Evolutionary conservation across 2,797 vertebrate genomes (phyloP).

Genomic region (Carcharodon carcharias): DNA sequence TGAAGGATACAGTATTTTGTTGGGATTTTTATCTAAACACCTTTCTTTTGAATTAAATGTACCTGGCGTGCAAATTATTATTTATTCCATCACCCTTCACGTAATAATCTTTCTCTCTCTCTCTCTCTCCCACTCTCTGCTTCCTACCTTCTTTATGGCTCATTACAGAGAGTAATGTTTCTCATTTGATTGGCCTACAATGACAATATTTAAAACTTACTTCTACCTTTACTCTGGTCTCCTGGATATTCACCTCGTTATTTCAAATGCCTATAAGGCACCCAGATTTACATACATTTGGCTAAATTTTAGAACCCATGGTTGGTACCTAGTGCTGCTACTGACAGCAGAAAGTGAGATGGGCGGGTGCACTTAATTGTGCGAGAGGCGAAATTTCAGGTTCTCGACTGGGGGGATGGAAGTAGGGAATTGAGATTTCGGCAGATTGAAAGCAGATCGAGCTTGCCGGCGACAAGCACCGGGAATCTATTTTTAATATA

Average conservation of each 20-base stretch:
- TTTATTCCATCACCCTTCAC: neutral
- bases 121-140: neutral
- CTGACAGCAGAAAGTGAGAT: neutral
- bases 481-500: neutral
- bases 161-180: constrained; percentile 27
- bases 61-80: neutral
- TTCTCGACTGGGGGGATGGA: neutral
- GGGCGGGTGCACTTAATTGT: neutral
- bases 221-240: neutral
- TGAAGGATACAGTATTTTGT: neutral
- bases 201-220: constrained; percentile 6
- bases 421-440: neutral
- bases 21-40: neutral
- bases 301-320: neutral
- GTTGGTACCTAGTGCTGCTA: neutral
- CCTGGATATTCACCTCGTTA: neutral
- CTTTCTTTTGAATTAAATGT: neutral
- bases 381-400: too few species aligned
- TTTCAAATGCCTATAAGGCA: constrained; percentile 20
- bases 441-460: neutral
- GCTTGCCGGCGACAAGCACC: neutral
- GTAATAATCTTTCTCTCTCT: neutral
- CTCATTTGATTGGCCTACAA: neutral
- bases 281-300: neutral
- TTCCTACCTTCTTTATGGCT: constrained; percentile 6